phyloP scores from a whole-genome alignment of 2,888 invertebrate genomes.

The Conistra vaccinii region DNA sequence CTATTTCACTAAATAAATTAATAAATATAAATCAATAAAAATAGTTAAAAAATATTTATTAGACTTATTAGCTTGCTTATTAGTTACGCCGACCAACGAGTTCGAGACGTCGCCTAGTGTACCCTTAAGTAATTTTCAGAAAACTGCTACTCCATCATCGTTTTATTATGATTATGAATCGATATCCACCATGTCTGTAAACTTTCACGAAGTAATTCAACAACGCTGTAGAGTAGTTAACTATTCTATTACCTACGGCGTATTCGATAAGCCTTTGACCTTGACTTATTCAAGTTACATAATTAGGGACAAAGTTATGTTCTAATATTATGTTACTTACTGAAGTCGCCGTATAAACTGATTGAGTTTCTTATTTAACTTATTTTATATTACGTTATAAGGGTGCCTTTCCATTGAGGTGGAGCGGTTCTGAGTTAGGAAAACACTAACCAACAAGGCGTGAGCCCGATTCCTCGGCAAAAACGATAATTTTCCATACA shows the following conservation, averaged over 20 bases:
- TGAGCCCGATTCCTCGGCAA: too few species aligned
- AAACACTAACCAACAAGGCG: too few species aligned
- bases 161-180: neutral
- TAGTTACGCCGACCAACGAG: too few species aligned
- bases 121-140: too few species aligned
- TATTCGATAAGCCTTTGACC: constrained; percentile 26
- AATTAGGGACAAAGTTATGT: constrained; percentile 32
- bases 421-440: neutral
- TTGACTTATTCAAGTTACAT: constrained; percentile 29
- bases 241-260: neutral
- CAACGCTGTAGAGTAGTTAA: neutral
- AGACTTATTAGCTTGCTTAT: too few species aligned
- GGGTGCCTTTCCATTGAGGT: neutral
- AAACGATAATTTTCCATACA: too few species aligned
- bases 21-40: too few species aligned
- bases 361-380: constrained; percentile 34
- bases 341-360: constrained; percentile 10
- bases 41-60: too few species aligned
- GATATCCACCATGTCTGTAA: constrained; percentile 11
- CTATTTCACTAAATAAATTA: too few species aligned
- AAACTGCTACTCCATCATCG: neutral
- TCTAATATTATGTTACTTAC: constrained; percentile 28
- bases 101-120: too few species aligned
- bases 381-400: constrained; percentile 14
- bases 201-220: constrained; percentile 26